Base-by-base conservation (phyloP, 1,140 invertebrate genomes). In the Panagrolaimus sp. region DNA sequence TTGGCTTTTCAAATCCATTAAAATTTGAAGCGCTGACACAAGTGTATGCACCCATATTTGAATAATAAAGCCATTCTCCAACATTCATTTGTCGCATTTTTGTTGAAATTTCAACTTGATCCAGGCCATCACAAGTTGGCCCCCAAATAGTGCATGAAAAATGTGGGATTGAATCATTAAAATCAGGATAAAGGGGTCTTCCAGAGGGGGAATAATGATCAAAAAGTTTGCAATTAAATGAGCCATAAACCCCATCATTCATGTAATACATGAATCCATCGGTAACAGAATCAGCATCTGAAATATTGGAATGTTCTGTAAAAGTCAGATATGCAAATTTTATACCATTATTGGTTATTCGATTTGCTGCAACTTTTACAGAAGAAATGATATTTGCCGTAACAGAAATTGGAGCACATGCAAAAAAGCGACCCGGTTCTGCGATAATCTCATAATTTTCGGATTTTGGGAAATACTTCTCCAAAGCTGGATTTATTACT, bases 191-290 rank as follows among this genome's bases (percentile, higher is more conserved):
- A 4, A 91, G 84, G 24, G 89, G 88, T 65, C 88, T 81, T 6
- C 76, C 78, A 1, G 21, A 24, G 9, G 91, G 88, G 48, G 84
- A 85, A 21, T 91, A 90, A 85, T 98, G 94, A 85, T 98, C 94
- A 82, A 93, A 97, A 7, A 98, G 86, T 71, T 96, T 87, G 85
- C 91, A 94, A 86, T 98, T 98, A 87, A 99, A 98, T 38, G 93
- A 95, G 17, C 94, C 95, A 85, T 98, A 98, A 43, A 98, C 91
- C 0, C 96, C 86, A 86, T 98, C 96, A 84, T 98, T 98, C 75
- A 98, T 90, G 86, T 93, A 96, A 85, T 95, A 95, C 93, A 97
- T 96, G 73, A 89, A 84, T 7, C 81, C 88, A 65, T 89, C 87
- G 44, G 86, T 86, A 48, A 86, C 83, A n/a, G 15, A 44, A 58